A percentile compares a stretch with the other conserved stretches of the same genome.
Evolutionary conservation across 2,113 vertebrate genomes (phyloP).

Genomic region (Syngnathus typhle): DNA sequence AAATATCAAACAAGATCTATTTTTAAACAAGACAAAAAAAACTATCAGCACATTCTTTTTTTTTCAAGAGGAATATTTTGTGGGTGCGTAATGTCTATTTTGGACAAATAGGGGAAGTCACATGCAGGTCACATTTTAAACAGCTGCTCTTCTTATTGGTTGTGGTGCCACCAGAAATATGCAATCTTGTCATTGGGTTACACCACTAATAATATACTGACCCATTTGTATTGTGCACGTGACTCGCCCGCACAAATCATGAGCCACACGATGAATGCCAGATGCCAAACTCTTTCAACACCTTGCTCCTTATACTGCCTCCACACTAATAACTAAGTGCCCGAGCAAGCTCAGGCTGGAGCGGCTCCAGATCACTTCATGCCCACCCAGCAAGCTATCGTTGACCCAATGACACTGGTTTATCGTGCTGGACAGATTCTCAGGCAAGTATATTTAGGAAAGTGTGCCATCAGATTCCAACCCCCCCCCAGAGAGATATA

Average conservation of each 20-base stretch:
- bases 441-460: conserved; percentile 25
- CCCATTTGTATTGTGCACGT: conserved; percentile 48
- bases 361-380: conserved; percentile 40
- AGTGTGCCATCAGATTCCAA: conserved; percentile 25
- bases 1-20: conserved; percentile 9
- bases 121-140: conserved; percentile 30
- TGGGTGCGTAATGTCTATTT: conserved; percentile 36
- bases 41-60: conserved; percentile 27
- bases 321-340: conserved; percentile 10
- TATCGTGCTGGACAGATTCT: conserved; percentile 25
- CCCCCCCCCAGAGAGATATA: conserved; percentile 33
- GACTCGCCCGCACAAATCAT: conserved; percentile 48
- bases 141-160: conserved; percentile 35
- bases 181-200: conserved; percentile 12
- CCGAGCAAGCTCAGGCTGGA: conserved; percentile 37
- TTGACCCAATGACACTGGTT: conserved; percentile 58
- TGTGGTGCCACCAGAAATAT: not conserved
- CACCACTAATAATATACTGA: conserved; percentile 61
- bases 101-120: conserved; percentile 39
- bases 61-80: conserved; percentile 32
- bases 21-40: conserved; percentile 26
- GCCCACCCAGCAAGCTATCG: conserved; percentile 41
- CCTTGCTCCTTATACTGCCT: conserved; percentile 17
- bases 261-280: conserved; percentile 36
- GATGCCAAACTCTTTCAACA: conserved; percentile 46